These are phyloP conservation scores for Cyanoliseus patagonus DNA, from an alignment of 2,113 vertebrate species.

Conservation along the genomic window DNA sequence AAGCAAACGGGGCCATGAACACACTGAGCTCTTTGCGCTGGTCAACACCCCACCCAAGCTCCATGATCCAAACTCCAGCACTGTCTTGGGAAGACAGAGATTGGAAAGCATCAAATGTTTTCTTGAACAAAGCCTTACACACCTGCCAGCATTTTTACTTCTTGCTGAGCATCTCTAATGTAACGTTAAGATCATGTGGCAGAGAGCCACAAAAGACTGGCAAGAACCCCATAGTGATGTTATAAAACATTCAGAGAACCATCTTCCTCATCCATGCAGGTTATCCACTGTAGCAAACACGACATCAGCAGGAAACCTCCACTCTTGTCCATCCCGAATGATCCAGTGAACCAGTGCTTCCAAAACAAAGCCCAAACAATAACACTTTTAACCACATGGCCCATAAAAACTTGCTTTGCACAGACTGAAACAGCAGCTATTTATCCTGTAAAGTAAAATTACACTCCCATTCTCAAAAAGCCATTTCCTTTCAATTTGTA, in stretches of 20 bases:
- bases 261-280: rapidly evolving
- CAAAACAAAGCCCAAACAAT: background rate
- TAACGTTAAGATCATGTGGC: rapidly evolving
- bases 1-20: background rate
- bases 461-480: background rate
- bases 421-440: background rate
- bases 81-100: background rate
- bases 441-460: background rate
- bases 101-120: rapidly evolving
- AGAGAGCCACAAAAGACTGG: background rate
- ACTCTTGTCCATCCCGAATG: background rate
- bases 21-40: rapidly evolving
- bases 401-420: background rate
- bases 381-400: background rate
- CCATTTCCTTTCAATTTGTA: background rate
- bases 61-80: background rate
- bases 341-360: background rate
- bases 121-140: background rate
- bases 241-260: background rate
- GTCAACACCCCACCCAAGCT: background rate
- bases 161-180: background rate
- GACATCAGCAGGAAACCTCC: background rate
- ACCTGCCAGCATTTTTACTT: background rate
- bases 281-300: background rate
- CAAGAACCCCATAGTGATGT: background rate